These are phyloP conservation scores for Halcyon malimbica DNA, from an alignment of 2,113 vertebrate genomes.

Conservation along the genomic window DNA sequence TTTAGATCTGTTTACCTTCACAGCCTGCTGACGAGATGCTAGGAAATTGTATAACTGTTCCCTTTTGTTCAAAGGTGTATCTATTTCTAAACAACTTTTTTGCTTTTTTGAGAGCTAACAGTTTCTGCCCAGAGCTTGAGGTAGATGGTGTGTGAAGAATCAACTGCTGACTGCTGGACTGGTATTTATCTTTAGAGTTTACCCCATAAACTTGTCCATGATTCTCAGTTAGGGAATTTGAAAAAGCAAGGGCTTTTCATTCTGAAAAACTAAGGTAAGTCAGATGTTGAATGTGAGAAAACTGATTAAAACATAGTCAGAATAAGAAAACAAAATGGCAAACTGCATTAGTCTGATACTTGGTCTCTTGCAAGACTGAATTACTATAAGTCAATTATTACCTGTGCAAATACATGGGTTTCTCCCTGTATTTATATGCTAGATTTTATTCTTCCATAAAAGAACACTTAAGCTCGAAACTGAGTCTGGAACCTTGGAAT, in stretches of 20 bases:
- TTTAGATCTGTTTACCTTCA: conserved; percentile 8
- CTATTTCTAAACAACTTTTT: not conserved
- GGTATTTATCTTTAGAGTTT: not conserved
- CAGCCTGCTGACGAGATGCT: not conserved
- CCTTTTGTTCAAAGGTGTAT: not conserved
- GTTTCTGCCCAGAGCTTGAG: not conserved
- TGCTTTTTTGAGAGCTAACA: not conserved
- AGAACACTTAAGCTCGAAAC: not conserved
- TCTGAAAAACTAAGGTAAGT: not conserved
- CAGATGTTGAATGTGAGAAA: not conserved
- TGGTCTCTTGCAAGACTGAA: not conserved
- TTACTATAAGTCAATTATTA: not conserved
- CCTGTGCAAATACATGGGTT: not conserved
- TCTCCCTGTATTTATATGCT: not conserved
- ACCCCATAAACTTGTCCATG: not conserved
- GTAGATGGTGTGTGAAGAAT: not conserved
- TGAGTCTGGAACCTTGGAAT: not conserved
- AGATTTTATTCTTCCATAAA: not conserved
- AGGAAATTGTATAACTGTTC: not conserved
- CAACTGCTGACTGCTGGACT: not conserved
- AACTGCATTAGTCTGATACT: fast-evolving
- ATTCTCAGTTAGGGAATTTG: not conserved
- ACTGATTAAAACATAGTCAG: not conserved
- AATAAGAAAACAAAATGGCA: not conserved
- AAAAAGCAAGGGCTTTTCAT: not conserved